Base-by-base conservation (phyloP, 2,888 invertebrate species). In the Zygothrica quintamaculata region DNA sequence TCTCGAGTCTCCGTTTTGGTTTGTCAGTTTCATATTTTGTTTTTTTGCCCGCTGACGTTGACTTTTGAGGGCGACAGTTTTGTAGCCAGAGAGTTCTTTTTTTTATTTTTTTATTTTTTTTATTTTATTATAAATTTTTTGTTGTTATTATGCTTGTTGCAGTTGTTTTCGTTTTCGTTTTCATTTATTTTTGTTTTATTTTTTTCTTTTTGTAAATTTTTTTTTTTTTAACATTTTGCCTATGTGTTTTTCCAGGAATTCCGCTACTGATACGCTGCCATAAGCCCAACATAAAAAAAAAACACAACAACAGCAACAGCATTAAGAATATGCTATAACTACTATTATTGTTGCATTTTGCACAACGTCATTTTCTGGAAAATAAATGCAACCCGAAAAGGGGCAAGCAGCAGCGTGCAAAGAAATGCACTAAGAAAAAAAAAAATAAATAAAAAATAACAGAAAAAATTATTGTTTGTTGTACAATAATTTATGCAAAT, bases 231-330 rank as follows among this genome's bases (percentile, higher is more conserved):
- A 84, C 81, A n/a, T n/a, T n/a, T 84, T 79, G 79, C 85, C 76
- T 67, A 80, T 85, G 82, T 80, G 79, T 73, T 85, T 82, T 89
- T 89, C 88, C 89, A 78, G 89, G 89, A 89, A 89, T 88, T 79
- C 73, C 80, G 82, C 81, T 74, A 77, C 82, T 81, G 77, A 88
- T 87, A 88, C 75, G 80, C 55, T 60, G 55, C 56, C 47, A 51
- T 58, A 51, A 65, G 50, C 43, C 50, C 58, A 55, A 12, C n/a
- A n/a, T n/a, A n/a, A n/a, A n/a, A n/a, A n/a, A n/a, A n/a, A n/a
- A n/a, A n/a, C n/a, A n/a, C n/a, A n/a, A n/a, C n/a, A n/a, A n/a
- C 39, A 61, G 15, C 65, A 48, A 7, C 42, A 47, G 25, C 53
- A 56, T 34, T 39, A 33, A 51, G 57, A 51, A 37, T 36, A 13